Base-by-base conservation (phyloP, 2,888 invertebrate genomes). In the Cephalotes varians region DNA sequence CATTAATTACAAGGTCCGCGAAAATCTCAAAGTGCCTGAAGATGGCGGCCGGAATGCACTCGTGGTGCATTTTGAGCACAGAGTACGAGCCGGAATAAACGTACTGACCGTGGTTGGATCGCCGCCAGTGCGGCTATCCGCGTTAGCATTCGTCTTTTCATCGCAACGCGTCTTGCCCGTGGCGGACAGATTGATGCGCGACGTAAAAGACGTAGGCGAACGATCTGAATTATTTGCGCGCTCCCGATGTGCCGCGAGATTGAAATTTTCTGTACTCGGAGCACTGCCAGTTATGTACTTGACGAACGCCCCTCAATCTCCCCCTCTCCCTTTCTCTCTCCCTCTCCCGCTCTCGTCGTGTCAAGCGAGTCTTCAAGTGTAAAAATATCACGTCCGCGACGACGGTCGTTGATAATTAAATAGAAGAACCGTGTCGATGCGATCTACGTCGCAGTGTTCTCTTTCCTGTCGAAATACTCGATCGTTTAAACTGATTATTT, bases 111-210 rank as follows among this genome's bases (percentile, higher is more conserved):
- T 87, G 65, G 81, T 85, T 92, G 92, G 92, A 89, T 58, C 5
- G 12, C 18, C 2, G 92, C 92, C 92, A 92, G 89, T 87, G 86
- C 88, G 88, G 91, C 92, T 90, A 90, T 93, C 92, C 90, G 83
- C 91, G 87, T 86, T 81, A 85, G 90, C 92, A 92, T 92, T 86
- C 87, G 92, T 93, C 93, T 92, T 93, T 93, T 92, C 93, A 89
- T 91, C 92, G 89, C 91, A 89, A 90, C 91, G 85, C 88, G 90
- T 85, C 90, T 86, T 88, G 88, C 81, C 87, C 86, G 87, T 86
- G 85, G 84, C 87, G 87, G 87, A 87, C 90, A 88, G 92, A 93
- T 93, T 91, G 93, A 93, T 91, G 91, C 90, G 85, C 85, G 88
- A 83, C 90, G 88, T 89, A 87, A 91, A 91, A 91, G 91, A 90